phyloP scores from a whole-genome alignment of 2,888 invertebrate species.

The Drosophila prostipennis region DNA sequence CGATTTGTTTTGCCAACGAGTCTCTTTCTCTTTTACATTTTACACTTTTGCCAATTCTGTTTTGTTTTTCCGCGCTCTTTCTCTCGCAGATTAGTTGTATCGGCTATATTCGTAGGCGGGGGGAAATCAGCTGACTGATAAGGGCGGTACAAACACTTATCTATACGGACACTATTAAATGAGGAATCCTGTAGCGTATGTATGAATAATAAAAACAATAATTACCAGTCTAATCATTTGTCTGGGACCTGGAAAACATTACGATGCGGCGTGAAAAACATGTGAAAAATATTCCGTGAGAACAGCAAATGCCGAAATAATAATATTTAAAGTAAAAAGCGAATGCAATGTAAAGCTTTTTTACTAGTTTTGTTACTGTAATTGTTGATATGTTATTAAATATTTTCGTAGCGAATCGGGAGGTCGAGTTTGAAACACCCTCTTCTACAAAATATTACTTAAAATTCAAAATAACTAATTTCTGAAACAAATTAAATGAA shows the following conservation, averaged over 20 bases:
- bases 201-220: conserved; percentile 46
- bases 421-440: too few relatives aligned
- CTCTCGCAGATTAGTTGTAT: conserved; percentile 26
- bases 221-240: conserved; percentile 39
- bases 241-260: too few relatives aligned
- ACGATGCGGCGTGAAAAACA: conserved; percentile 58
- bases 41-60: conserved; percentile 48
- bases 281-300: conserved; percentile 33
- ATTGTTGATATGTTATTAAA: too few relatives aligned
- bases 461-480: too few relatives aligned
- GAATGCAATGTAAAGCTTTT: too few relatives aligned
- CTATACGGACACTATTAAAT: conserved; percentile 7
- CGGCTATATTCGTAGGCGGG: not conserved
- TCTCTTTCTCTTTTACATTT: conserved; percentile 44
- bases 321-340: not conserved
- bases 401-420: too few relatives aligned
- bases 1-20: conserved; percentile 41
- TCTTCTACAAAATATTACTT: too few relatives aligned
- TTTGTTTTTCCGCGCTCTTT: conserved; percentile 25
- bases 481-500: too few relatives aligned
- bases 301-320: conserved; percentile 1
- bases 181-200: not conserved
- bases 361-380: too few relatives aligned
- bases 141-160: conserved; percentile 15
- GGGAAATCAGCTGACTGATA: conserved; percentile 49